These are phyloP conservation scores for Petroica traversi DNA, from an alignment of 2,113 vertebrate species.

Conservation along the genomic window DNA sequence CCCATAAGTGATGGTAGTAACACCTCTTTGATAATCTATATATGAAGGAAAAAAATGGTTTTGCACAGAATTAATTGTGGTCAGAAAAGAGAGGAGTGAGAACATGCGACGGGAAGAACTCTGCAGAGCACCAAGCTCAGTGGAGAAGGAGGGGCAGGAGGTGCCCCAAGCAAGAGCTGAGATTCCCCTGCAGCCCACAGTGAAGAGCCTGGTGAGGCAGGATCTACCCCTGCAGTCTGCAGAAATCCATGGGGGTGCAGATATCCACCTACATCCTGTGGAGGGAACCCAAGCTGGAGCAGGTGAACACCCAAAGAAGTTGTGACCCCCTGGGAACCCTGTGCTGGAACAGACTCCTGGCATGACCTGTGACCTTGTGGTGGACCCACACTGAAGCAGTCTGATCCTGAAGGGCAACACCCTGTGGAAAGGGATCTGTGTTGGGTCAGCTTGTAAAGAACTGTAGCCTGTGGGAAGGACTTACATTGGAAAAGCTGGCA, in stretches of 20 bases:
- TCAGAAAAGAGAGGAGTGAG: neutral
- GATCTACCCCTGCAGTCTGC: neutral
- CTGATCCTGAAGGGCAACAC: neutral
- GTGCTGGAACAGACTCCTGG: neutral
- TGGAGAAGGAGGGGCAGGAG: neutral
- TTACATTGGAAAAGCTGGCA: fast-evolving
- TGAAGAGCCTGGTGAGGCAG: neutral
- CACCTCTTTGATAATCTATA: neutral
- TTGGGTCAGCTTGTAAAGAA: neutral
- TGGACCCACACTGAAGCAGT: neutral
- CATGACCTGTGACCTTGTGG: neutral
- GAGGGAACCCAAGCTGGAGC: neutral
- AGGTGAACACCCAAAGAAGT: neutral
- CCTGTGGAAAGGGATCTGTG: neutral
- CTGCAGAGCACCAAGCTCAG: neutral
- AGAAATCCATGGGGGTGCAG: neutral
- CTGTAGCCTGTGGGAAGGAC: neutral
- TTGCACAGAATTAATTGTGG: neutral
- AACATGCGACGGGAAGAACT: neutral
- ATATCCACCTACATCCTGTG: neutral
- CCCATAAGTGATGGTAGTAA: neutral
- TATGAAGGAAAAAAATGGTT: neutral
- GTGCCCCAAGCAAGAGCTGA: neutral
- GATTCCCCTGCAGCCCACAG: neutral
- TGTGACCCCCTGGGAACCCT: neutral